Evolutionary conservation across 2,113 vertebrate genomes (phyloP), one percentile per base, ranked within the genome.

Genomic region (Triplophysa tibetana): DNA sequence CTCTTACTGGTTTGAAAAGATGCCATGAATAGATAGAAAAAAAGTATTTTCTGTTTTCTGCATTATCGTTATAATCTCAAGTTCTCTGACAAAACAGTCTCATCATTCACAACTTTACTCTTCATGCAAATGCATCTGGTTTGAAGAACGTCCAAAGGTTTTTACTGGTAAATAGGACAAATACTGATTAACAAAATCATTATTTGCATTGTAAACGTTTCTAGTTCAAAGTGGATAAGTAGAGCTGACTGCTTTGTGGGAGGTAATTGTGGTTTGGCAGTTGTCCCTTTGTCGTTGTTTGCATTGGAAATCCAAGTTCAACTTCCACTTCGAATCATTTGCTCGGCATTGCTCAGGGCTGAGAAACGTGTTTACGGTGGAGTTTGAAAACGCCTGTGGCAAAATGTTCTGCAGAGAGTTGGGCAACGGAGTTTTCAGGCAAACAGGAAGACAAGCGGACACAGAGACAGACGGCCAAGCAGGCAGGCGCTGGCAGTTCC

Each of bases 231-330:
- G 54, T 84, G 63, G 58, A 80, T 60, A 50, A 62, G 68, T 48
- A 5, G 24, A 67, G 66, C 80, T 82, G 26, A 17, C 43, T 26
- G 24, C 70, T 7, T 75, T 77, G 62, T 58, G 54, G 83, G 62
- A 82, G 66, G 41, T 26, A 63, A 38, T 75, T 79, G 80, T 67
- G 83, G 80, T 79, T 82, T 84, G 83, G 83, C 83, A 66, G 64
- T 66, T 75, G 41, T 79, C 43, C 76, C 72, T 66, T 24, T 26
- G 75, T 75, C 54, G 77, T 81, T 78, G 79, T 81, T 77, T 70
- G 52, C 48, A 81, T 70, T 77, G 52, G 26, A 64, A 43, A 56
- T 43, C 33, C 70, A 24, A 54, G 45, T 73, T 73, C 62, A 41
- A 11, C 62, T 45, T 80, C 68, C 60, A 56, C 29, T 45, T 52